Conservation (phyloP, 2,888 invertebrate genomes). For the Sesamia inferens region DNA sequence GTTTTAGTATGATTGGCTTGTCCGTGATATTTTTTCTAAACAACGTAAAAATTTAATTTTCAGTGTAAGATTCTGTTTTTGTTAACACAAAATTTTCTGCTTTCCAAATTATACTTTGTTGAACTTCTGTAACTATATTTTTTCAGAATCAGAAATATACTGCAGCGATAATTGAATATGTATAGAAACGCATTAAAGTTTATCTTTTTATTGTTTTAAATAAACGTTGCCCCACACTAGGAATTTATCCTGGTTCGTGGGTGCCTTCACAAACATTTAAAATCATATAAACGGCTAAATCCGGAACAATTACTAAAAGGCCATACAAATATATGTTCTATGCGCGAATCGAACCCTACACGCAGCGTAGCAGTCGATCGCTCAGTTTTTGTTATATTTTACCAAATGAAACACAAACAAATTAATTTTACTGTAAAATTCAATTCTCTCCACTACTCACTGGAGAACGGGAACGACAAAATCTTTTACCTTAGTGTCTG, state of each 20-base stretch:
- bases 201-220: too few relatives aligned
- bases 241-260: too few relatives aligned
- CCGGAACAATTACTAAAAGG: too few relatives aligned
- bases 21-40: not conserved
- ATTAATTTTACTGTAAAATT: conserved; percentile 1
- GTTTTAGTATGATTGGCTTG: conserved; percentile 40
- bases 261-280: too few relatives aligned
- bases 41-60: not conserved
- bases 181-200: not conserved
- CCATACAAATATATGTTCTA: too few relatives aligned
- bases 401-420: not conserved
- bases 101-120: not conserved
- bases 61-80: not conserved
- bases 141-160: not conserved
- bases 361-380: too few relatives aligned
- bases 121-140: not conserved
- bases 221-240: too few relatives aligned
- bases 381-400: not conserved
- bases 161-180: not conserved
- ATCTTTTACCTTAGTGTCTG: conserved; percentile 30
- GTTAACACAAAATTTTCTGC: not conserved
- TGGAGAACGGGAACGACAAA: conserved; percentile 7
- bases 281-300: too few relatives aligned
- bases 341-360: too few relatives aligned
- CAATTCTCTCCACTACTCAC: not conserved